Evolutionary conservation across 2,888 invertebrate genomes (phyloP), one percentile per base, ranked within the genome.

Genomic region (Blera fallax): DNA sequence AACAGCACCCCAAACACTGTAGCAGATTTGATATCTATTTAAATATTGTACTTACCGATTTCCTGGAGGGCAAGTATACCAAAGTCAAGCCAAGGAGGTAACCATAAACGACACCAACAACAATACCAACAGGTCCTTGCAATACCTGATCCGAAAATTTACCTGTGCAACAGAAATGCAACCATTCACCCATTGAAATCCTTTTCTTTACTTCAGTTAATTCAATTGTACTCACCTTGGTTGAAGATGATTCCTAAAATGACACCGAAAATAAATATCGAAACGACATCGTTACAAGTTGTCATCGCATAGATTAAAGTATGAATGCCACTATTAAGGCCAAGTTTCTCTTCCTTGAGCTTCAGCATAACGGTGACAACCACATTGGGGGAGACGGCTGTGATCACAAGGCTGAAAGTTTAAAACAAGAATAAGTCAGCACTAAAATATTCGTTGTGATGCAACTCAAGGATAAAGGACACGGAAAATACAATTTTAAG

Each of bases 281-380:
- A 95, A 67, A 96, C 93, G 62, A 97, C 95, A 91, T 96, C 96
- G 89, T 97, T 96, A 78, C 96, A 93, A 81, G 95, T 95, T 48
- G 91, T 91, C 90, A 91, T 91, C 64, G 91, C 91, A 88, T 91
- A 91, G 56, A 96, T 94, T 62, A 97, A 92, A 0, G 96, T 95
- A 45, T 96, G 95, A 34, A 97, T 94, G 27, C 96, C 96, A 90
- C 95, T 95, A 89, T 94, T 94, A 54, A 95, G 93, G 7, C 96
- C 96, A 88, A 92, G 88, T 27, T 91, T 90, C 85, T 92, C 92
- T 85, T 94, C 94, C 89, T 94, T 93, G 18, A 96, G 91, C 76
- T 92, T 91, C 18, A 96, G 92, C 90, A 96, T 93, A 10, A 94
- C 94, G 0, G 96, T 95, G 18, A 96, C 95, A 52, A 96, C 95